Conservation (phyloP, 1,140 invertebrate genomes). For the Stegodyphus mimosarum region DNA sequence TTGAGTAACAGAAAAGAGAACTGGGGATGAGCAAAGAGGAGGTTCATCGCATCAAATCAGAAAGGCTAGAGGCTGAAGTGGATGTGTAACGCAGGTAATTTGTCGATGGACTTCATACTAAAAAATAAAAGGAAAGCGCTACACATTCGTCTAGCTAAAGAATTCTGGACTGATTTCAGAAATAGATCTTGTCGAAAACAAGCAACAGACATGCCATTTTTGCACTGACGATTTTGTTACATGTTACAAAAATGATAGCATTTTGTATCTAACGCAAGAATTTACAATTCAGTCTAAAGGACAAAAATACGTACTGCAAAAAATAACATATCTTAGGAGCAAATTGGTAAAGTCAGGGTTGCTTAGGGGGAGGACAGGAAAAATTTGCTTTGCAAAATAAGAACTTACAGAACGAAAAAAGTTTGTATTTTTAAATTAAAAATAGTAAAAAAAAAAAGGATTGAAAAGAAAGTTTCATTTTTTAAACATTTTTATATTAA, state of each 20-base stretch:
- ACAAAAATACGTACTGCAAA: neutral
- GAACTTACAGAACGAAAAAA: too few species aligned
- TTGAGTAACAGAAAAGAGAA: neutral
- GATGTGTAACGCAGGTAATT: constrained; percentile 19
- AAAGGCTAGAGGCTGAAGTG: constrained; percentile 5
- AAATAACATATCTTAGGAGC: too few species aligned
- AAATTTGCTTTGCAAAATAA: too few species aligned
- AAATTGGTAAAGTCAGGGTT: too few species aligned
- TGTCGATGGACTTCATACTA: constrained; percentile 40
- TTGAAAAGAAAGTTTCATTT: too few species aligned
- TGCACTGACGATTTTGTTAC: neutral
- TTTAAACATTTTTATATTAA: too few species aligned
- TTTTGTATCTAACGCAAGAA: neutral
- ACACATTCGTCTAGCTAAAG: neutral
- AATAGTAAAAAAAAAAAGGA: too few species aligned
- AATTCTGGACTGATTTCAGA: neutral
- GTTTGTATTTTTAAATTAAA: too few species aligned
- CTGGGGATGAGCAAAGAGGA: neutral
- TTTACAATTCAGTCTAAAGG: neutral
- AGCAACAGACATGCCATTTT: neutral
- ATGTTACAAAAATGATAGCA: neutral
- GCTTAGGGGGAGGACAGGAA: too few species aligned
- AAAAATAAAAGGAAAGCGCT: constrained; percentile 36
- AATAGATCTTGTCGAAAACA: too few species aligned
- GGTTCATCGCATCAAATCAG: constrained; percentile 23